Evolutionary conservation across 2,888 invertebrate species (phyloP).

Genomic region (Caenorhabditis becei): DNA sequence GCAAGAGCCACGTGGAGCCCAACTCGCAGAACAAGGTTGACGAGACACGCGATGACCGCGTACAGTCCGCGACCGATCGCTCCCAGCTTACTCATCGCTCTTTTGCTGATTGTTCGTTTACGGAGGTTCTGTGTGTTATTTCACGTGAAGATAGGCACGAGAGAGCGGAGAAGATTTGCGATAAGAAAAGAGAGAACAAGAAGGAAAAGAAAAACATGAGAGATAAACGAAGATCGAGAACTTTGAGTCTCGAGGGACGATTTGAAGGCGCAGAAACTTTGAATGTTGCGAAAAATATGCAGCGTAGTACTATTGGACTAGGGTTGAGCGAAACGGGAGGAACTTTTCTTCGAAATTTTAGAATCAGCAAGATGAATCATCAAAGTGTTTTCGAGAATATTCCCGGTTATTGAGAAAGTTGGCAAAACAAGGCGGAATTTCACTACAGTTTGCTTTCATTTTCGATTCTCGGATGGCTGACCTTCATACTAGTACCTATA

Average conservation of each 20-base stretch:
- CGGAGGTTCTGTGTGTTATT: slow-evolving; percentile 34
- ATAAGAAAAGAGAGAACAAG: slow-evolving; percentile 21
- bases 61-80: slow-evolving; percentile 73
- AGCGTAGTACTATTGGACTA: slow-evolving; percentile 14
- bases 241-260: slow-evolving; percentile 25
- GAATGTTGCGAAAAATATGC: slow-evolving; percentile 22
- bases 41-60: slow-evolving; percentile 71
- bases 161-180: slow-evolving; percentile 30
- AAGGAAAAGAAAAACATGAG: slow-evolving; percentile 37
- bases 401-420: neutral
- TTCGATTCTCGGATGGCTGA: slow-evolving; percentile 39
- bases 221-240: slow-evolving; percentile 53
- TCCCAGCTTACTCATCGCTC: slow-evolving; percentile 75
- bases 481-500: slow-evolving; percentile 46
- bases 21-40: slow-evolving; percentile 64
- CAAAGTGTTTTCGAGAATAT: neutral
- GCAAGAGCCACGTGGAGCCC: slow-evolving; percentile 70
- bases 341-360: too few relatives aligned
- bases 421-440: neutral
- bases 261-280: slow-evolving; percentile 4
- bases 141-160: slow-evolving; percentile 43
- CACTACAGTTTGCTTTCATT: slow-evolving; percentile 5
- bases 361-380: neutral
- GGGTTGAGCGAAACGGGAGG: too few relatives aligned
- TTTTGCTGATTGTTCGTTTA: slow-evolving; percentile 11